Conservation (phyloP, 2,888 invertebrate species). For the Nasonia oneida region DNA sequence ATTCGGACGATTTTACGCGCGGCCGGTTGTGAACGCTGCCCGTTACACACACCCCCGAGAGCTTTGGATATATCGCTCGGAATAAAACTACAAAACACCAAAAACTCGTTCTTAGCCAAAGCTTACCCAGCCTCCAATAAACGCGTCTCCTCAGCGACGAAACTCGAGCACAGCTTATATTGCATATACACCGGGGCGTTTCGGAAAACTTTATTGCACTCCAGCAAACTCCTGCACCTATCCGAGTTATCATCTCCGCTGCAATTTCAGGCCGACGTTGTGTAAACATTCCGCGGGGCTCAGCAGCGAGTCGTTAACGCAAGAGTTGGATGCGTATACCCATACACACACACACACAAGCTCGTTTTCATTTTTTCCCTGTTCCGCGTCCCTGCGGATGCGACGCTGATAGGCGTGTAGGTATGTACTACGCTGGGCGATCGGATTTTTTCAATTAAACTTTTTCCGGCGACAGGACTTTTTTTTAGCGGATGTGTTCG, state of each 20-base stretch:
- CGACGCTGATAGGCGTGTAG: not conserved
- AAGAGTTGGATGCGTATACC: not conserved
- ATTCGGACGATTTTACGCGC: not conserved
- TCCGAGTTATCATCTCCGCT: not conserved
- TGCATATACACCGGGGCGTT: not conserved
- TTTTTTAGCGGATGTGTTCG: not conserved
- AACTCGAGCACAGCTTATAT: not conserved
- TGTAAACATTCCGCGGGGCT: conserved; percentile 5
- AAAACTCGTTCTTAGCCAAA: not conserved
- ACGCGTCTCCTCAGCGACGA: not conserved
- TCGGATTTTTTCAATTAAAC: conserved; percentile 25
- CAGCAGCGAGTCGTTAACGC: not conserved
- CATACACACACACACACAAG: not conserved
- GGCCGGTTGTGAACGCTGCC: not conserved
- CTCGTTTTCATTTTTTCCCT: not conserved
- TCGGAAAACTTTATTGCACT: conserved; percentile 14
- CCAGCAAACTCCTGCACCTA: not conserved
- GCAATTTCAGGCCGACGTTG: not conserved
- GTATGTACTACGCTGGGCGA: not conserved
- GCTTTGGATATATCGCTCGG: not conserved
- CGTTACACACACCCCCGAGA: not conserved
- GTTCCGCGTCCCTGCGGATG: not conserved
- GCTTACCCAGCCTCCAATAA: not conserved
- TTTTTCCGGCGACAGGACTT: not conserved
- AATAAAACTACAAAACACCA: not conserved